Base-by-base conservation (phyloP, 2,888 invertebrate species). In the Idaea dimidiata region DNA sequence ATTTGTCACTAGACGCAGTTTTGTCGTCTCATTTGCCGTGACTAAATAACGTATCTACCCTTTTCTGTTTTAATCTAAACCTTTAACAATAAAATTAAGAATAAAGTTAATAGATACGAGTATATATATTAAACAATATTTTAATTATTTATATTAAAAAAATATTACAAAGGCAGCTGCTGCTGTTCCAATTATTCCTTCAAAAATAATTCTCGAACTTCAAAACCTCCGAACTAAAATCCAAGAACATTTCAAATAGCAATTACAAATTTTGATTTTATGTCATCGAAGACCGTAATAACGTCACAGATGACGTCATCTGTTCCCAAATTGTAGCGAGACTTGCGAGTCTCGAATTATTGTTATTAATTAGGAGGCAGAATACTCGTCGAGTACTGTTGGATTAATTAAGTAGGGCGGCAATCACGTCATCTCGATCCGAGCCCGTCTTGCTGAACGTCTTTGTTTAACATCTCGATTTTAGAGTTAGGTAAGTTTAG, bases 361-460 rank as follows among this genome's bases (percentile, higher is more conserved):
- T 91, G 87, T 89, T 91, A 91, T 91, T 91, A 91, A 91, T 91
- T 91, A 91, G 88, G 82, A 86, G 87, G 84, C 83, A 68, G 70
- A 72, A 67, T 70, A 72, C 67, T 70, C 87, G 84, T 83, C 67
- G 70, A 72, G 66, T 70, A 72, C 67, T 70, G 67, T 67, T 78
- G 88, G 84, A 88, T 88, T 91, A 91, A 91, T 91, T 91, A 91
- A 90, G 87, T 87, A 88, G 82, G 84, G 88, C 87, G 87, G 87
- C 90, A 88, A 91, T 91, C 89, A 89, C 88, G 84, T 79, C 87
- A 83, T 87, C 89, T 76, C 82, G 78, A 84, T 24, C 5, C 82
- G 78, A 80, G 77, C 72, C 70, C 88, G 85, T 88, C 89, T 88
- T 83, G 76, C 75, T 71, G 82, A 87, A 87, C 88, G 91, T 91